Evolutionary conservation across 1,140 invertebrate species (phyloP), one percentile per base, ranked within the genome.

Genomic region (Belonocnema kinseyi): DNA sequence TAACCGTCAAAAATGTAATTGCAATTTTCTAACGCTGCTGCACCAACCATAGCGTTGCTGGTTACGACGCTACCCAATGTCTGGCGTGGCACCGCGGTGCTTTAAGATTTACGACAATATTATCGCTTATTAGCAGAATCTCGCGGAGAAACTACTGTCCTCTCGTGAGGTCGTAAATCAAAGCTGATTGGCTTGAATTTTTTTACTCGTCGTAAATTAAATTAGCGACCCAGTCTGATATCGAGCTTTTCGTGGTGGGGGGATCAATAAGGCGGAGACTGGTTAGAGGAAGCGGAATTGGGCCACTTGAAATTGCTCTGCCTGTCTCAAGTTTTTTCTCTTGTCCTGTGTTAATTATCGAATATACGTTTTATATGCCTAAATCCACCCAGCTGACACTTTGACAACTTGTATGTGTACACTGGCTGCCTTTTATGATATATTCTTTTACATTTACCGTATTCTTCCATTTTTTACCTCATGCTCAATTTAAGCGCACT

Each of bases 51-150:
- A 40, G 61, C 61, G 61, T 66, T 66, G 26, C 21, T 8, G 54
- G 58, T 4, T 33, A 66, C 14, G 61, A 66, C 26, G 61, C 40
- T 8, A 7, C 7, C 40, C 61, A 66, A 66, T 66, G 61, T 66
- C 61, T 66, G 21, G 13, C 13, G 13, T 66, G 58, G 58, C 26
- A 26, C 58, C 58, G 58, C 58, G 58, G 58, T 66, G 61, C 61
- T 66, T 66, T 66, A 66, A 66, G 61, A 66, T 66, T 66, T 66
- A 66, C 61, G 61, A 66, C 61, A 66, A 66, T 66, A 66, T 66
- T 66, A 66, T 66, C 61, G 61, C 61, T 66, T 66, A 66, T 66
- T 66, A 66, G 61, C 26, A 33, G 26, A 40, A 66, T 66, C 61
- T 66, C 61, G 61, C 61, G 61, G 61, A 16, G 26, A 66, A 66